Base-by-base conservation (phyloP, 1,140 invertebrate species). In the Arion vulgaris region DNA sequence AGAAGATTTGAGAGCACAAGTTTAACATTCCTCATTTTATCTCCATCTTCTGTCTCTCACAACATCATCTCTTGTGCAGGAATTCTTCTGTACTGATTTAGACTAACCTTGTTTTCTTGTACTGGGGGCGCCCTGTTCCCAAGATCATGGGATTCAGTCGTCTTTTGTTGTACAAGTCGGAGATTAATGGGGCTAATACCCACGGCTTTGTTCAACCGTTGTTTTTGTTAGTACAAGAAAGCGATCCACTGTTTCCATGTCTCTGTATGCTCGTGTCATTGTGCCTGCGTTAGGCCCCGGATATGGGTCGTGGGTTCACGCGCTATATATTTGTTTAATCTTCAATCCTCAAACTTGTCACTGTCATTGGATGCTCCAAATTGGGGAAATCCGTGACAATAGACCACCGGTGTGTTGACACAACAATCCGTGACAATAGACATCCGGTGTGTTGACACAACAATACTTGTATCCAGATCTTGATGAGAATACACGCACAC, bases 141-240 rank as follows among this genome's bases (percentile, higher is more conserved):
- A 17, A 28, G n/a, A 66, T 7, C 11, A 5, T 0, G 19, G 62
- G 62, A 66, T 66, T 66, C 32, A 32, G 62, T 32, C 62, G 1
- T 32, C 62, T 23, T 66, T 32, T 66, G 62, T 66, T 66, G 62
- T 66, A 28, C 2, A 66, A 66, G 62, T 28, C 9, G 19, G 62
- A 66, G 62, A 66, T 66, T 66, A 66, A 66, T 66, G 62, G 62
- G 62, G 62, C 62, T 66, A 66, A 66, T 66, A 66, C 62, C n/a
- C n/a, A n/a, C n/a, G 32, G 28, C n/a, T 66, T 66, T 66, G 62
- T 66, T 66, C 62, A 28, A 28, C n/a, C 62, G 32, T 32, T 66
- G 62, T 66, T 66, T 66, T 66, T 66, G 53, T 66, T 66, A 28
- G n/a, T 66, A 13, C 5, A 66, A 32, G 28, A 66, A 66, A 17